phyloP scores from a whole-genome alignment of 1,140 invertebrate genomes.

The Ceratoteleas bidentatus region DNA sequence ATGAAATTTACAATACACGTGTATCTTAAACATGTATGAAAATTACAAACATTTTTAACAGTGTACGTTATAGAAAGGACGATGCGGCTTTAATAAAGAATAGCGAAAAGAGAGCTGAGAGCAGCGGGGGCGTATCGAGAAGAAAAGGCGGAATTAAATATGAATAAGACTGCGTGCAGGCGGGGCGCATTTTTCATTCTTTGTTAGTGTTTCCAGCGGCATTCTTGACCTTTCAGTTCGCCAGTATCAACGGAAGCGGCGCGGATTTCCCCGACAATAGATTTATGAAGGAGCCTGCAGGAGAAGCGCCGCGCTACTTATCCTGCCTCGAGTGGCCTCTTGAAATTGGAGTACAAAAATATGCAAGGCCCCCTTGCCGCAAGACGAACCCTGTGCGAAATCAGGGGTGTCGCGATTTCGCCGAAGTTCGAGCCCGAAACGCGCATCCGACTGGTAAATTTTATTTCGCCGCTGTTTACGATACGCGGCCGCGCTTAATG shows the following conservation, averaged over 20 bases:
- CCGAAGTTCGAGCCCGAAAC: not conserved
- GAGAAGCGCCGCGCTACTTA: conserved; percentile 71
- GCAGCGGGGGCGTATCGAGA: not conserved
- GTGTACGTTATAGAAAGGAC: conserved; percentile 34
- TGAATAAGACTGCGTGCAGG: conserved; percentile 35
- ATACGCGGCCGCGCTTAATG: conserved; percentile 46
- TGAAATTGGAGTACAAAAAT: conserved; percentile 65
- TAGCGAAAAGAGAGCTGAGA: not conserved
- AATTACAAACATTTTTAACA: too few species aligned
- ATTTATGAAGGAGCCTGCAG: conserved; percentile 72
- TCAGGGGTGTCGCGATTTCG: too few species aligned
- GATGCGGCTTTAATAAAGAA: conserved; percentile 20
- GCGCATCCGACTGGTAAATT: conserved; percentile 13
- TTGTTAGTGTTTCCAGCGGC: conserved; percentile 56
- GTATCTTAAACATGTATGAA: too few species aligned
- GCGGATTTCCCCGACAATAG: conserved; percentile 72
- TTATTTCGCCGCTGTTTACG: conserved; percentile 41
- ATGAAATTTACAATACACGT: too few species aligned
- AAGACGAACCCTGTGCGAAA: too few species aligned
- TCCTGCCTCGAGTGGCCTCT: conserved; percentile 71
- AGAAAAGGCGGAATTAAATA: conserved; percentile 43
- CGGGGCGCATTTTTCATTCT: conserved; percentile 52
- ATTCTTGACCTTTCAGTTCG: conserved; percentile 74
- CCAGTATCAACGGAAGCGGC: conserved; percentile 64
- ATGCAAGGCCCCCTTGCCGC: conserved; percentile 25